These are phyloP conservation scores for Etheostoma cragini DNA, from an alignment of 2,113 vertebrate species.

Conservation along the genomic window DNA sequence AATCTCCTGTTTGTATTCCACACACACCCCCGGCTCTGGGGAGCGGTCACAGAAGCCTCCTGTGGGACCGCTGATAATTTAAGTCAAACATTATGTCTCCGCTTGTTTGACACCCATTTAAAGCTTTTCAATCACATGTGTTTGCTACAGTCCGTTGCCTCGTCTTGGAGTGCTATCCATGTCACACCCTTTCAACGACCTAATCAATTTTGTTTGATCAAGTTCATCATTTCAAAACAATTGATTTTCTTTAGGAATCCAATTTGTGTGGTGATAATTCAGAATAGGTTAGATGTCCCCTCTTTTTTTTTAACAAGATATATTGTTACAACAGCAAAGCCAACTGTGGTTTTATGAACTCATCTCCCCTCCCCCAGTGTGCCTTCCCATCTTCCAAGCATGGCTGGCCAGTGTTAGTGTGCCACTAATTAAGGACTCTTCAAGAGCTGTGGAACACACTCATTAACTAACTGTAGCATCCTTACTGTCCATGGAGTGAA, in stretches of 20 bases:
- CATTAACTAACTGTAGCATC: conserved; percentile 82
- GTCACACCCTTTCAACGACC: conserved; percentile 67
- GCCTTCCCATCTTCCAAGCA: conserved; percentile 48
- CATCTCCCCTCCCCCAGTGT: conserved; percentile 31
- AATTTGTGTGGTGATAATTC: conserved; percentile 37
- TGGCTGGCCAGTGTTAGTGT: conserved; percentile 66
- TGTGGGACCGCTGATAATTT: conserved; percentile 80
- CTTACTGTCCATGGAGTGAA: conserved; percentile 66
- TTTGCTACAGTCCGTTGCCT: conserved; percentile 74
- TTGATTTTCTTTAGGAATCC: conserved; percentile 60
- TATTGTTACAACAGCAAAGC: conserved; percentile 16
- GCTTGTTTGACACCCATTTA: conserved; percentile 83
- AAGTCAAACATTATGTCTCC: conserved; percentile 82
- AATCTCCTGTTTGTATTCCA: conserved; percentile 80
- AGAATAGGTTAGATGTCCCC: conserved; percentile 14
- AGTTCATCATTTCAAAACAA: conserved; percentile 65
- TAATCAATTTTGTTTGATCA: conserved; percentile 78
- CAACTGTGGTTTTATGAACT: conserved; percentile 32
- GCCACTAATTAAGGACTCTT: conserved; percentile 84
- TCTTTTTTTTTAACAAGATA: conserved; percentile 18
- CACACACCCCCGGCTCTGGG: conserved; percentile 72
- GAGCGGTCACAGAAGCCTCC: conserved; percentile 66
- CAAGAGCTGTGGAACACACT: conserved; percentile 72
- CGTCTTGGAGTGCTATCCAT: conserved; percentile 49
- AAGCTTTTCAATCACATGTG: conserved; percentile 79